phyloP scores from a whole-genome alignment of 2,113 vertebrate genomes.

The Passer domesticus region DNA sequence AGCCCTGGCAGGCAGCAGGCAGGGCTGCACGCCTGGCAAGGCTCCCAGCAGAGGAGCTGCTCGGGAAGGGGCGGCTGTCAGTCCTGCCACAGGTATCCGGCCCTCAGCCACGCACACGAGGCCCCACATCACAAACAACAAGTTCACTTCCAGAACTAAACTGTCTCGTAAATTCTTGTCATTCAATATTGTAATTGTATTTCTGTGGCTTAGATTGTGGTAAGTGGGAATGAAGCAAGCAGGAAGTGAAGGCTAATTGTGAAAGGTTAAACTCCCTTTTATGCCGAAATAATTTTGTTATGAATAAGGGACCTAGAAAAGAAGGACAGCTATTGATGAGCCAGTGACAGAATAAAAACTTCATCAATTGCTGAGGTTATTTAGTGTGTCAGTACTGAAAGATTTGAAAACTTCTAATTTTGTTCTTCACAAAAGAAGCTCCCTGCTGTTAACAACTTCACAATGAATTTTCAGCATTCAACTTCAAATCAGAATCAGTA shows the following conservation, averaged over 20 bases:
- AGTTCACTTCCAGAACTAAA: not conserved
- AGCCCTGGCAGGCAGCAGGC: fast-evolving
- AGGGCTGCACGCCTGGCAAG: not conserved
- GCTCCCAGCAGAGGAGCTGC: not conserved
- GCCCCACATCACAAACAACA: not conserved
- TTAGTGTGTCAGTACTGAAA: not conserved
- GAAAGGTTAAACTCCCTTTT: not conserved
- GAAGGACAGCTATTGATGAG: slow-evolving; percentile 4
- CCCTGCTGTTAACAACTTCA: slow-evolving; percentile 4
- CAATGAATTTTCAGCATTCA: slow-evolving; percentile 3
- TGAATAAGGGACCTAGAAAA: not conserved
- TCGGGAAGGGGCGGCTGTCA: not conserved
- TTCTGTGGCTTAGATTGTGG: not conserved
- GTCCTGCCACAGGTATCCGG: not conserved
- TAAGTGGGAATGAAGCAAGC: not conserved
- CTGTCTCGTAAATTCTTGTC: not conserved
- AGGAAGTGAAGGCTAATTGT: not conserved
- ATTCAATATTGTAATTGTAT: not conserved
- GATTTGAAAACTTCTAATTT: slow-evolving; percentile 21
- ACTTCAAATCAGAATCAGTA: not conserved
- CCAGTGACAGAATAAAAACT: not conserved
- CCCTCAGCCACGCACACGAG: not conserved
- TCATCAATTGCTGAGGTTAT: not conserved
- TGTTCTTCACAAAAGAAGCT: not conserved
- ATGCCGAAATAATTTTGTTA: not conserved